Evolutionary conservation across 2,888 invertebrate genomes (phyloP).

Genomic region (Blastobasis adustella): DNA sequence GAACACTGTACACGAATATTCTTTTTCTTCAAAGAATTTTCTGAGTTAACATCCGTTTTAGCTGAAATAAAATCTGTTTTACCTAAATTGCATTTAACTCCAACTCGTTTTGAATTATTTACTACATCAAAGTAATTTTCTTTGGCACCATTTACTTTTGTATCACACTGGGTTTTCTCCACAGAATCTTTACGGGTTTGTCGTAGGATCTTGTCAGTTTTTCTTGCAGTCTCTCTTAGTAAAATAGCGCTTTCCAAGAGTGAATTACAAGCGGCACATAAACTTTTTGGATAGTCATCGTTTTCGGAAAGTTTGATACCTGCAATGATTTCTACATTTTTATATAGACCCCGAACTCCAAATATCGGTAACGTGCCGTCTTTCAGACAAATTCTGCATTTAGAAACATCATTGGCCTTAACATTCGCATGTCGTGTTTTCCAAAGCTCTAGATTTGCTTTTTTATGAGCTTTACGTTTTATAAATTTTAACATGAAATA

Average conservation of each 20-base stretch:
- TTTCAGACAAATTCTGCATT: slow-evolving; percentile 49
- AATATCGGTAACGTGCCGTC: slow-evolving; percentile 37
- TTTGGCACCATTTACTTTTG: not conserved
- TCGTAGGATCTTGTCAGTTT: slow-evolving; percentile 28
- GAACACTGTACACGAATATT: slow-evolving; percentile 29
- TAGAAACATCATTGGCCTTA: slow-evolving; percentile 5
- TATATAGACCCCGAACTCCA: slow-evolving; percentile 25
- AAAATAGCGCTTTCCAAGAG: slow-evolving; percentile 34
- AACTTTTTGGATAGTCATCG: slow-evolving; percentile 36
- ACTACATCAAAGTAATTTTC: not conserved
- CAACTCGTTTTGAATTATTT: slow-evolving; percentile 4
- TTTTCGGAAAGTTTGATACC: slow-evolving; percentile 30
- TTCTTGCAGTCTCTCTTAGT: slow-evolving; percentile 38
- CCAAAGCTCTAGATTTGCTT: not conserved
- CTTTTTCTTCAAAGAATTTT: slow-evolving; percentile 24
- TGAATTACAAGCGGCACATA: slow-evolving; percentile 34
- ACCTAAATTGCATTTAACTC: slow-evolving; percentile 16
- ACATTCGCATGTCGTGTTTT: not conserved
- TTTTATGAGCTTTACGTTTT: slow-evolving; percentile 8
- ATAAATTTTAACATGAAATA: slow-evolving; percentile 16
- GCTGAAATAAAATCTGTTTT: slow-evolving; percentile 16
- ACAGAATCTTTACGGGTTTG: slow-evolving; percentile 10
- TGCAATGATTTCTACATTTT: slow-evolving; percentile 35
- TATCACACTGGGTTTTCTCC: not conserved
- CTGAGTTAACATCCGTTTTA: slow-evolving; percentile 24